These are phyloP conservation scores for Coenobita brevimanus DNA, from an alignment of 1,140 invertebrate species.

Conservation along the genomic window DNA sequence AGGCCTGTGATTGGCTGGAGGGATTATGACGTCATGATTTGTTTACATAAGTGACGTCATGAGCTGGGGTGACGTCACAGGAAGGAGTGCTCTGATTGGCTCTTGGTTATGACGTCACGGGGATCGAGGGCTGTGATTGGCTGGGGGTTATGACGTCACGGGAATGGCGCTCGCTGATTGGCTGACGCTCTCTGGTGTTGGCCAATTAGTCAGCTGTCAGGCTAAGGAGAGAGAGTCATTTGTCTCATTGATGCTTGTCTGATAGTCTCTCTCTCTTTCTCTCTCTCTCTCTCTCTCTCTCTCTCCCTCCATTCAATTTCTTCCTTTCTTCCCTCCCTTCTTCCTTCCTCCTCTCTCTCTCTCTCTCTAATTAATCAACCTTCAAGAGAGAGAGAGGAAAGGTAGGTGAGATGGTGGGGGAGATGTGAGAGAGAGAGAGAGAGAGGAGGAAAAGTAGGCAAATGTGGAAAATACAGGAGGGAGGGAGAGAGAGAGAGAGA, in stretches of 20 bases:
- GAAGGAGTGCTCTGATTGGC: too few relatives aligned
- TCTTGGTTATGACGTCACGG: too few relatives aligned
- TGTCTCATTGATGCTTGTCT: conserved; percentile 16
- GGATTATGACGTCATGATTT: too few relatives aligned
- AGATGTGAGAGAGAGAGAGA: neutral
- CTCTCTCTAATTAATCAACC: neutral
- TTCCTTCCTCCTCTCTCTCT: neutral
- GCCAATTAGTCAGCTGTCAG: conserved; percentile 57
- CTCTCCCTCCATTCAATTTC: neutral
- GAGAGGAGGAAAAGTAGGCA: neutral
- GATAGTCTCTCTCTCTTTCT: neutral
- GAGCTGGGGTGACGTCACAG: too few relatives aligned
- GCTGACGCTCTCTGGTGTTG: conserved; percentile 34
- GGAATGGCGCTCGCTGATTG: too few relatives aligned
- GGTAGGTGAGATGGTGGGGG: neutral
- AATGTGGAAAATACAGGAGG: neutral
- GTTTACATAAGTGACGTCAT: too few relatives aligned
- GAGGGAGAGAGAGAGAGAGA: neutral
- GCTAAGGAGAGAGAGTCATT: conserved; percentile 12
- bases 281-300: conserved; percentile 26
- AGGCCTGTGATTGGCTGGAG: conserved; percentile 23
- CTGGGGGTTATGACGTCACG: too few relatives aligned
- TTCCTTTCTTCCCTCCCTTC: neutral
- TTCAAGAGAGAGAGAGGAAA: neutral
- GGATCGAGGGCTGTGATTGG: too few relatives aligned